These are phyloP conservation scores for Sebastes hopkinsi DNA, from an alignment of 2,797 vertebrate species.

Conservation along the genomic window DNA sequence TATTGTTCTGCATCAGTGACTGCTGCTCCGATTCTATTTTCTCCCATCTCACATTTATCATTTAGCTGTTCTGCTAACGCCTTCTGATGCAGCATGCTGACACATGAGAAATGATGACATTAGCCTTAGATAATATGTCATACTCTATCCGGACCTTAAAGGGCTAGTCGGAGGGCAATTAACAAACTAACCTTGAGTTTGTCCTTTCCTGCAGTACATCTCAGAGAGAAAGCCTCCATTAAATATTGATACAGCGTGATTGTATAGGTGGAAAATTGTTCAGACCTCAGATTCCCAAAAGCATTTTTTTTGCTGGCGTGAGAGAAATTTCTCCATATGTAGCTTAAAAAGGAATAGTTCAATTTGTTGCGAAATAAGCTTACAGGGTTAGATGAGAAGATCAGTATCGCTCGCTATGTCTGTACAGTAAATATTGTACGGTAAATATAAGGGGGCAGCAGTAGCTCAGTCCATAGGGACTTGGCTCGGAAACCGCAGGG, in stretches of 20 bases:
- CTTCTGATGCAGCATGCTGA: conserved; percentile 52
- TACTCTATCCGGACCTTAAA: conserved; percentile 9
- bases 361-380: neutral
- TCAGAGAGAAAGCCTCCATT: neutral
- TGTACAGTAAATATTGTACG: neutral
- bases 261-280: neutral
- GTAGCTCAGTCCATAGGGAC: too few species aligned
- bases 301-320: neutral
- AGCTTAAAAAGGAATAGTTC: neutral
- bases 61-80: conserved; percentile 18
- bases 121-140: conserved; percentile 30
- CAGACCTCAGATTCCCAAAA: neutral
- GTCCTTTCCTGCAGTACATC: conserved; percentile 7
- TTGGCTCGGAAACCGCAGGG: too few species aligned
- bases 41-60: conserved; percentile 39
- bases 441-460: too few species aligned
- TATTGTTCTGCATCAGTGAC: conserved; percentile 35
- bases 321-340: neutral
- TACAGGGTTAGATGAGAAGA: neutral
- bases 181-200: conserved; percentile 41
- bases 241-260: neutral
- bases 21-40: conserved; percentile 38
- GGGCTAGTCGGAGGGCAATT: neutral
- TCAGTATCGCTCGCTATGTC: neutral
- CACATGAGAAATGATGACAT: conserved; percentile 51